Evolutionary conservation across 2,888 invertebrate genomes (phyloP).

Genomic region (Coronaproctus castanopsis): DNA sequence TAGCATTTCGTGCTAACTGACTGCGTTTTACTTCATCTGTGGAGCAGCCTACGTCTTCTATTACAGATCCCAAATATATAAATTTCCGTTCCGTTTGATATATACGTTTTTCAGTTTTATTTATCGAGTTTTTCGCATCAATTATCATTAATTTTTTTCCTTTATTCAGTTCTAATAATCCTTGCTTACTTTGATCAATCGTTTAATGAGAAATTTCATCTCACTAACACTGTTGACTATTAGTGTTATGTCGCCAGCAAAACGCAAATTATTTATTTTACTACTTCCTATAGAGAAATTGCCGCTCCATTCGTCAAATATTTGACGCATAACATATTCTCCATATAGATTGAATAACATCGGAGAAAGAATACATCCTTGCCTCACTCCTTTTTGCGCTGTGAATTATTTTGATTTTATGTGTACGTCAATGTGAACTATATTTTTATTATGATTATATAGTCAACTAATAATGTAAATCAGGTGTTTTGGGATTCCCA

Average conservation of each 20-base stretch:
- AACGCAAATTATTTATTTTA: not conserved
- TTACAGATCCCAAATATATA: not conserved
- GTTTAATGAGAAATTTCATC: not conserved
- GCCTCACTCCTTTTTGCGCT: not conserved
- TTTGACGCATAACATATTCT: not conserved
- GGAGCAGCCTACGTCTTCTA: not conserved
- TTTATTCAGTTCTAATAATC: not conserved
- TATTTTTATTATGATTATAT: not conserved
- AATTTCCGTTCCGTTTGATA: not conserved
- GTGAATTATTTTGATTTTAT: not conserved
- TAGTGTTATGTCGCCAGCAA: not conserved
- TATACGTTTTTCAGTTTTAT: not conserved
- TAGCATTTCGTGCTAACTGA: not conserved
- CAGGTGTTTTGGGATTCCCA: not conserved
- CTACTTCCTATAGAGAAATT: not conserved
- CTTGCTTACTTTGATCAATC: not conserved
- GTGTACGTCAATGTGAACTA: not conserved
- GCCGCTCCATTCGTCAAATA: not conserved
- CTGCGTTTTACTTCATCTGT: not conserved
- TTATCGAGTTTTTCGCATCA: not conserved
- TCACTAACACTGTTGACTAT: not conserved
- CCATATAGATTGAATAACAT: not conserved
- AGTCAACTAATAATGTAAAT: not conserved
- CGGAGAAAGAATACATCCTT: not conserved
- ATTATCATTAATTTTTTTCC: not conserved